A percentile compares a stretch with the other conserved stretches of the same genome.
Evolutionary conservation across 2,113 vertebrate genomes (phyloP).

Genomic region (Smithornis capensis): DNA sequence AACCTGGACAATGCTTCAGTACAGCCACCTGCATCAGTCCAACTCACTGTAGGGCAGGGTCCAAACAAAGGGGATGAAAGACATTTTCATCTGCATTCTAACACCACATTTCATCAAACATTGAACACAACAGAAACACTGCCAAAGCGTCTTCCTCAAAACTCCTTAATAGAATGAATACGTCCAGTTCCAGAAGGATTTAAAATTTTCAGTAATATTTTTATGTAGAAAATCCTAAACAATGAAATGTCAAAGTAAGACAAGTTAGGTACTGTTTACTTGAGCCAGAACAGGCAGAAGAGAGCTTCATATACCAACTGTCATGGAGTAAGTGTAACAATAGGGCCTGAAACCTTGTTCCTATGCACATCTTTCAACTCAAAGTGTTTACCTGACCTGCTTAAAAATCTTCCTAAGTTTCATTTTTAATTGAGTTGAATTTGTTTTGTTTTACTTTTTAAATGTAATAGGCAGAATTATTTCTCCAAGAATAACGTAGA

Average conservation of each 20-base stretch:
- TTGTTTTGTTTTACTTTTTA: constrained; percentile 44
- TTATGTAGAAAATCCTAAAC: constrained; percentile 58
- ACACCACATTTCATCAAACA: neutral
- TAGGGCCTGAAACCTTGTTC: constrained; percentile 40
- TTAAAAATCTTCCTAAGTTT: constrained; percentile 18
- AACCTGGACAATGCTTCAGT: too few species aligned
- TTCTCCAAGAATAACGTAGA: neutral
- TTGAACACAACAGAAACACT: neutral
- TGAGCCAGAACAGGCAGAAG: constrained; percentile 34
- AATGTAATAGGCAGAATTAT: neutral
- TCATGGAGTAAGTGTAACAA: constrained; percentile 9
- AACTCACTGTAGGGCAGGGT: neutral
- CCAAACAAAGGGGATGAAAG: neutral
- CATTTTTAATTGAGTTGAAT: neutral
- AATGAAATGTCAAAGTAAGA: constrained; percentile 62
- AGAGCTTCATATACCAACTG: constrained; percentile 14
- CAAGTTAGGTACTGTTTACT: constrained; percentile 58
- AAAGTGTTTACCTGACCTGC: constrained; percentile 35
- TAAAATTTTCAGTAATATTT: constrained; percentile 52
- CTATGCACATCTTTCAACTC: constrained; percentile 50
- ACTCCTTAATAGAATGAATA: constrained; percentile 21
- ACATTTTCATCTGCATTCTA: neutral
- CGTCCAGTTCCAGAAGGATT: constrained; percentile 11
- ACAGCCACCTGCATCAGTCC: neutral
- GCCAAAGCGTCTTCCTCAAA: neutral